Conservation (phyloP, 2,888 invertebrate genomes). For the Poecilobothrus nobilitatus region DNA sequence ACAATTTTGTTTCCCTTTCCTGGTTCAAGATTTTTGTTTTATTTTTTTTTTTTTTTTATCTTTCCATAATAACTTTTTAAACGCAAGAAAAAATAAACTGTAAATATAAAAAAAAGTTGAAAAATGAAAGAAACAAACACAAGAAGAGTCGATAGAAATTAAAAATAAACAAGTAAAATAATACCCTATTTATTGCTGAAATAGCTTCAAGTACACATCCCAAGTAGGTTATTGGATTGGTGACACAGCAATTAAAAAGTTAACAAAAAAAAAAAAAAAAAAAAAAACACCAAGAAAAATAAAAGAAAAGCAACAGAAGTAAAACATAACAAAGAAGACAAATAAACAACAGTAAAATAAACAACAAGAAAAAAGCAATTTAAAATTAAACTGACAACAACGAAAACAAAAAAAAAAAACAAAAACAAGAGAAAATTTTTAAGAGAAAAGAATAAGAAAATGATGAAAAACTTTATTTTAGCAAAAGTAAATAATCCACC, state of each 20-base stretch:
- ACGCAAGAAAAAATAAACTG: no score
- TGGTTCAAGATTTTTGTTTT: background rate
- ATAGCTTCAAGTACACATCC: slow-evolving; percentile 1
- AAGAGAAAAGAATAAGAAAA: background rate
- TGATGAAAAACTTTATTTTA: slow-evolving; percentile 1
- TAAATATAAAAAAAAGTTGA: no score
- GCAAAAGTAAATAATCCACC: background rate
- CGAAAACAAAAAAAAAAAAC: background rate
- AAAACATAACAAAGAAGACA: no score
- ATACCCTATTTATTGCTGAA: background rate
- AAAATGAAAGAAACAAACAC: no score
- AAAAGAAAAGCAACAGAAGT: no score
- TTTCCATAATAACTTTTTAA: no score
- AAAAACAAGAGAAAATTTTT: no score
- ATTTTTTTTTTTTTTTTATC: no score
- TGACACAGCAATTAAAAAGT: slow-evolving; percentile 6
- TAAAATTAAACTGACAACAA: background rate
- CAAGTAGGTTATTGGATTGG: slow-evolving; percentile 6
- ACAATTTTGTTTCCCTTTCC: background rate
- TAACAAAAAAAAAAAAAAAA: background rate
- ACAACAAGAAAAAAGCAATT: background rate
- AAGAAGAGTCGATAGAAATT: background rate
- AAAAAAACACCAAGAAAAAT: background rate
- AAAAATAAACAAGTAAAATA: background rate
- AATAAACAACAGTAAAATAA: no score